Evolutionary conservation across 2,113 vertebrate species (phyloP), one percentile per base, ranked within the genome.

Genomic region (Ageneiosus marmoratus): DNA sequence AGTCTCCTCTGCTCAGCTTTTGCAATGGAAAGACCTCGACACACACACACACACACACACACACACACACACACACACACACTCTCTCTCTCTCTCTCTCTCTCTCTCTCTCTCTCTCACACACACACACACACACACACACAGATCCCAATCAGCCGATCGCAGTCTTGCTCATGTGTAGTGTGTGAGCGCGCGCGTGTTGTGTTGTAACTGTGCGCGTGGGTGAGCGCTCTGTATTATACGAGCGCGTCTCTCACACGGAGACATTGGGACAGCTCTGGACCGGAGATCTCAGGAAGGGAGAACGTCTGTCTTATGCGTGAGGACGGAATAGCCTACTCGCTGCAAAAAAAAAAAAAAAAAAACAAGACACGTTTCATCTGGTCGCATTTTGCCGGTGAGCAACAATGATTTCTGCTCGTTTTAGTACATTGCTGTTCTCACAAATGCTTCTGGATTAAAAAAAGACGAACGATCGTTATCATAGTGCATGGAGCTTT

Each of bases 331-430:
- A 50, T 51, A 41, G 37, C 37, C 37, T 41, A 20, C 27, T 10
- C n/a, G 37, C 80, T 60, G 15, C 86, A 90, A 84, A 80, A 82
- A 87, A 90, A 84, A 5, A 41, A 5, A 41, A n/a, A n/a, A n/a
- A n/a, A n/a, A n/a, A n/a, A n/a, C n/a, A n/a, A 82, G 89, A 24
- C 27, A 32, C 48, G 81, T 73, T 88, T 89, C 82, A 0, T 85
- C 85, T 69, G 75, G 63, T 51, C 60, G 76, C 18, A 50, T 87
- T 88, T 87, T 34, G 74, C 89, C 55, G 92, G 92, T 94, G 90
- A 94, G 93, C 92, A 67, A 79, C 11, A 85, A 79, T 76, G 70
- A 29, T 76, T 78, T 69, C 22, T 72, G 20, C 60, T 50, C 46
- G 65, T 62, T 34, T 29, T 8, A n/a, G 67, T 55, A 32, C 37